Evolutionary conservation across 2,888 invertebrate genomes (phyloP).

Genomic region (Stegana nigrithorax): DNA sequence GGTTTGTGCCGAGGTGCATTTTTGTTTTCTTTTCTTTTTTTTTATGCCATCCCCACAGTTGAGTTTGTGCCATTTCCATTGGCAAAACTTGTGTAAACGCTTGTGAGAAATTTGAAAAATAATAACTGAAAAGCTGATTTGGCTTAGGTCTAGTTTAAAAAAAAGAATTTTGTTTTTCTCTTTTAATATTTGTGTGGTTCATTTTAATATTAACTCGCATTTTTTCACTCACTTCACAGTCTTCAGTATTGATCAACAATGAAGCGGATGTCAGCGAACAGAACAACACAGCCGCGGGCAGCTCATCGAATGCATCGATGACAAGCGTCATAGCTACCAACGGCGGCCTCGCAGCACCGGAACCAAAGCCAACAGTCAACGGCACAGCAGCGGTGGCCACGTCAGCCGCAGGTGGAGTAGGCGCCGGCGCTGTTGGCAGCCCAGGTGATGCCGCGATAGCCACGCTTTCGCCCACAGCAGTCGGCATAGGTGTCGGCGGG

Average conservation of each 20-base stretch:
- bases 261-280: slow-evolving; percentile 70
- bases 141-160: too few relatives aligned
- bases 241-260: slow-evolving; percentile 70
- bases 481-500: slow-evolving; percentile 27
- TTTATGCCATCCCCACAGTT: not conserved
- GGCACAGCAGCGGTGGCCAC: slow-evolving; percentile 36
- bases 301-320: slow-evolving; percentile 33
- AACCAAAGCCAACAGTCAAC: slow-evolving; percentile 34
- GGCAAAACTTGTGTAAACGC: too few relatives aligned
- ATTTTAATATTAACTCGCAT: slow-evolving; percentile 21
- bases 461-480: slow-evolving; percentile 15
- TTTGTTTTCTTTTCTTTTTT: too few relatives aligned
- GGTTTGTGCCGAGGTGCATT: not conserved
- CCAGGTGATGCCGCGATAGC: not conserved
- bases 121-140: too few relatives aligned
- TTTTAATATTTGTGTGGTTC: too few relatives aligned
- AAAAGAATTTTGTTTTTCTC: too few relatives aligned
- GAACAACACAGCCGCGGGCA: slow-evolving; percentile 46
- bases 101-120: slow-evolving; percentile 17
- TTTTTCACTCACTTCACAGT: slow-evolving; percentile 43
- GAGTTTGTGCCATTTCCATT: not conserved
- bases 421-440: not conserved
- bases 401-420: slow-evolving; percentile 35
- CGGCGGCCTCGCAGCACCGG: slow-evolving; percentile 31
- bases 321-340: slow-evolving; percentile 35